Evolutionary conservation across 2,888 invertebrate species (phyloP), one percentile per base, ranked within the genome.

Genomic region (Dasysyrphus tricinctus): DNA sequence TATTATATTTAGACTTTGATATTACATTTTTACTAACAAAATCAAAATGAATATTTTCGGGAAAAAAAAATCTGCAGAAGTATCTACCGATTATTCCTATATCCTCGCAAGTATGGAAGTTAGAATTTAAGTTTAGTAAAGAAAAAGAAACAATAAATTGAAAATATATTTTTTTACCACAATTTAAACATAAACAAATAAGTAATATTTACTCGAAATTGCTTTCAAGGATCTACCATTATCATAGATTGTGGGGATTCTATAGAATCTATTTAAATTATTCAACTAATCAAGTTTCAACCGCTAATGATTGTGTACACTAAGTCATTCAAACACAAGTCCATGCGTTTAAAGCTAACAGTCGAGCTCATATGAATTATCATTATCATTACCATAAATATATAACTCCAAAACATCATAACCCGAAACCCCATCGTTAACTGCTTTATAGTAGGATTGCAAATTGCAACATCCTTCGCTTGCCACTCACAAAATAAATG

Each of bases 301-400:
- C 42, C 63, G 32, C 63, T 65, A 44, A 47, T 65, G 63, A 65
- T 47, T 65, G 32, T 65, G 44, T 65, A 32, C 73, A 70, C 73
- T 56, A 73, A 67, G 63, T 47, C 75, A 80, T 80, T 76, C 32
- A 54, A 69, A 73, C 67, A 67, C 65, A 54, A 24, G 6, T 32
- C 14, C 29, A 32, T 51, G 8, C 9, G 12, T 24, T 24, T 54
- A 29, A 32, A 61, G n/a, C 54, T 51, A 34, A 16, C 57, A 39
- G 32, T 47, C 34, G 8, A 59, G 34, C 70, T 75, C 65, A 74
- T 34, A 69, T 85, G 81, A 80, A 80, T 85, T 78, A 85, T 65
- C 44, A 65, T 65, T 47, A 65, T 81, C 80, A 80, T 63, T 73
- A 42, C 76, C 80, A 72, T 80, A 70, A 49, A 24, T 19, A 42